Base-by-base conservation (phyloP, 2,797 vertebrate genomes). In the Pseudopleuronectes americanus region DNA sequence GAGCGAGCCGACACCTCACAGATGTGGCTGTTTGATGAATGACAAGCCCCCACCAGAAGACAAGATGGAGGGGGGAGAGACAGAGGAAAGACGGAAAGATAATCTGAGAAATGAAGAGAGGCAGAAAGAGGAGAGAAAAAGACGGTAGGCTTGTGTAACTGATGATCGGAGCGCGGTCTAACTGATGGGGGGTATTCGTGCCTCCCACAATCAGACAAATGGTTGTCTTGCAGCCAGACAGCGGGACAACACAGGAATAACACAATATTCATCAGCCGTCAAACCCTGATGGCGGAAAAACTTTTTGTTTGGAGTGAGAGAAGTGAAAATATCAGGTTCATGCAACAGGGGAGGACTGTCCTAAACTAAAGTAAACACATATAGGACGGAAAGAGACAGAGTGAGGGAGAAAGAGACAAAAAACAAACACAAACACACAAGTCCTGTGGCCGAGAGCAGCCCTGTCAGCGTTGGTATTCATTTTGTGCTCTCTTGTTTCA, bases 11-110 rank as follows among this genome's bases (percentile, higher is more conserved):
- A 92, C 90, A 90, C 73, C 73, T 82, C 85, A 81, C 89, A 92
- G 91, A 94, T 91, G 92, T 89, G 87, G 78, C 87, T 82, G 71
- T 79, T 76, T 91, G 93, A 93, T 90, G 88, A 90, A 94, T 88
- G 86, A 84, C 89, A 89, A 85, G 85, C 60, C 87, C 78, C 48
- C 31, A 69, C 60, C 76, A 77, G 62, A 59, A 76, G 81, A 51
- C 74, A 77, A 80, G 81, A 88, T 64, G 70, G 78, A 79, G 58
- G 57, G 69, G 69, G 55, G 61, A 79, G 74, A 66, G 62, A 64
- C 66, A 31, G 64, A 69, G 61, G 75, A 57, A 58, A 62, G 48
- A 79, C 43, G 28, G 64, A 79, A 66, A 81, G 63, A 84, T 59
- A 53, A 63, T 47, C 71, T 38, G 66, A 74, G 57, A 77, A 72